A percentile compares a stretch with the other conserved stretches of the same genome.
phyloP scores from a whole-genome alignment of 2,888 invertebrate genomes.

The Salpingus planirostris region DNA sequence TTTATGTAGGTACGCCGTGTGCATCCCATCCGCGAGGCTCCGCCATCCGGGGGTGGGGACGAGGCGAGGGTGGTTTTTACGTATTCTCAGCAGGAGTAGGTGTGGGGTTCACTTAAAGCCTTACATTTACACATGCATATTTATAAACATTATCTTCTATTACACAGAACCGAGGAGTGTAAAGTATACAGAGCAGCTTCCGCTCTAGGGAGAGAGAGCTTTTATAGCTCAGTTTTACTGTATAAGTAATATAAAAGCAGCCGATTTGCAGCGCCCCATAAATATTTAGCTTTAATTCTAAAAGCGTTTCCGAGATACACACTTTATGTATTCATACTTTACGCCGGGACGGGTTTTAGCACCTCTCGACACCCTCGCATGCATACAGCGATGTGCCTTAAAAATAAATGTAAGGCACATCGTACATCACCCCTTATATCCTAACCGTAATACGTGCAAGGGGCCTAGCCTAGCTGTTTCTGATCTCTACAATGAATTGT shows the following conservation, averaged over 20 bases:
- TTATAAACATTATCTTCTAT: constrained; percentile 46
- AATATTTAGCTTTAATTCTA: constrained; percentile 44
- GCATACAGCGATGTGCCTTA: too few species aligned
- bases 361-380: too few species aligned
- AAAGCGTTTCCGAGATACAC: constrained; percentile 41
- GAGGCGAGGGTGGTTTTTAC: constrained; percentile 21
- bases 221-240: constrained; percentile 43
- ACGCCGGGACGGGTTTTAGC: constrained; percentile 17
- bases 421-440: too few species aligned
- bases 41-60: too few species aligned
- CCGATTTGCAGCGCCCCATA: constrained; percentile 44
- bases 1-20: too few species aligned
- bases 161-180: constrained; percentile 39
- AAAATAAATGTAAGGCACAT: too few species aligned
- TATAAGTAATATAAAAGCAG: constrained; percentile 45
- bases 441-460: too few species aligned
- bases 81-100: constrained; percentile 26
- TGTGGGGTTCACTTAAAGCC: constrained; percentile 32
- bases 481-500: too few species aligned
- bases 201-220: constrained; percentile 37
- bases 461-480: too few species aligned
- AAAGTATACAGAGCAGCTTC: constrained; percentile 37
- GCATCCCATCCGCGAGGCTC: too few species aligned
- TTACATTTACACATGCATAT: constrained; percentile 43
- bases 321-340: constrained; percentile 41